A percentile compares a stretch with the other conserved stretches of the same genome.
Conservation (phyloP, 2,113 vertebrate species). For the Mus musculus region GRCm39 chr1:180629501-180630000, state of each 20-base stretch:
- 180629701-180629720: neutral
- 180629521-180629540: neutral
- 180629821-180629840: neutral
- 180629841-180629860: neutral
- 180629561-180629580: neutral
- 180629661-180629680: neutral
- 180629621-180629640: neutral
- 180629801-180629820: neutral
- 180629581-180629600: neutral
- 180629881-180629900: neutral
- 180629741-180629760: neutral
- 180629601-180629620: neutral
- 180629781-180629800: neutral
- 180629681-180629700: neutral
- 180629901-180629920: neutral
- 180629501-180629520: neutral
- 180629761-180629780: neutral
- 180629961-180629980: neutral
- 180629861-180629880: neutral
- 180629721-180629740: neutral
- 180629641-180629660: neutral
- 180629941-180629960: neutral
- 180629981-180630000: neutral
- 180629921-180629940: neutral
- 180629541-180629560: neutral